Base-by-base conservation (phyloP, 2,797 vertebrate genomes). In the Dermochelys coriacea region DNA sequence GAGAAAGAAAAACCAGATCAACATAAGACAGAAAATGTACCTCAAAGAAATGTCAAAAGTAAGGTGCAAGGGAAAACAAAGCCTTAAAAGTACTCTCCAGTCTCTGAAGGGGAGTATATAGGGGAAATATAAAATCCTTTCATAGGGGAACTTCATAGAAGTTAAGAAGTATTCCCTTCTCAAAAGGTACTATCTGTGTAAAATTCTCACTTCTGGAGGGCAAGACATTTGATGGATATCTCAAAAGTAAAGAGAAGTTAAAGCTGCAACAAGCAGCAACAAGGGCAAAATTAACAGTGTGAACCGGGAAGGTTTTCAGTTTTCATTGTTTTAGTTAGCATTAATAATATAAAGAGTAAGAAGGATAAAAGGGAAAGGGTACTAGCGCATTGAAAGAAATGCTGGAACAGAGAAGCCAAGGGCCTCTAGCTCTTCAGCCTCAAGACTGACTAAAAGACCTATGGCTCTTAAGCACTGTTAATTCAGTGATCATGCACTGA, bases 161-260 rank as follows among this genome's bases (percentile, higher is more conserved):
- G 80, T 71, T 79, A n/a, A 83, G 47, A 51, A 11, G n/a, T 49
- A 77, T 84, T 85, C 87, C 57, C n/a, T 85, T 85, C 82, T 77
- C 52, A 77, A 19, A 95, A 96, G 88, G n/a, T 75, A 85, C 31
- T 41, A 74, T 9, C 54, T 87, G 9, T 31, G 57, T 45, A 91
- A 37, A 91, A 75, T 75, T 47, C 12, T 47, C 41, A 90, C 77
- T 94, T 19, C 27, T 61, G 85, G 18, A 90, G 34, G 47, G n/a
- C 14, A 78, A 51, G 47, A 4, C 87, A 34, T 68, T 84, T 64
- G 12, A 85, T 3, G 86, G 55, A 91, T 75, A 93, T 85, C 3
- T n/a, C 93, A 88, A 92, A 91, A 87, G 71, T 41, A 4, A 94
- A 93, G 84, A n/a, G 34, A 94, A 49, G 55, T 93, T 64, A 89